A percentile compares a stretch with the other conserved stretches of the same genome.
Conservation (phyloP, 2,113 vertebrate genomes). For the Rana temporaria region DNA sequence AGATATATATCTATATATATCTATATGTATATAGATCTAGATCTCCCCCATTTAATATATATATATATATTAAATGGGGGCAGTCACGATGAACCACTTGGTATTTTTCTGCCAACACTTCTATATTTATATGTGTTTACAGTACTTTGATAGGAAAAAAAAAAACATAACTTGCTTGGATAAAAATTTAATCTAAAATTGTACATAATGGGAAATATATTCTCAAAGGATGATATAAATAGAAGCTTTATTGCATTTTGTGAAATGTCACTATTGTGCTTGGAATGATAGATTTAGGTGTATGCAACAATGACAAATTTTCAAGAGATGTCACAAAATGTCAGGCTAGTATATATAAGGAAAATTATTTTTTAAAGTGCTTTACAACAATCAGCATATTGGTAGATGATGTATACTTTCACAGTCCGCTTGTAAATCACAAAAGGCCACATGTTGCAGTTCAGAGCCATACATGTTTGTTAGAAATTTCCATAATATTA, state of each 20-base stretch:
- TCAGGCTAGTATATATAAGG: conserved; percentile 46
- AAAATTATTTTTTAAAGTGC: conserved; percentile 51
- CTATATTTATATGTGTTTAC: too few relatives aligned
- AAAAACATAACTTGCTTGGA: conserved; percentile 25
- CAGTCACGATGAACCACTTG: too few relatives aligned
- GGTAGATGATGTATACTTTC: conserved; percentile 31
- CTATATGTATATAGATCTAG: too few relatives aligned
- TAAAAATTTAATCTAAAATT: conserved; percentile 35
- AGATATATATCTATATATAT: too few relatives aligned
- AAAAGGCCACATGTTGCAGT: background rate
- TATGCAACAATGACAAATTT: conserved; percentile 55
- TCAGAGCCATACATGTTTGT: background rate
- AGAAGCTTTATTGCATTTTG: conserved; percentile 49
- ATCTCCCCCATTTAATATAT: too few relatives aligned
- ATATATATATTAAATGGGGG: too few relatives aligned
- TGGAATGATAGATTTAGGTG: conserved; percentile 53
- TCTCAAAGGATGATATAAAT: conserved; percentile 32
- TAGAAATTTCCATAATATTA: background rate
- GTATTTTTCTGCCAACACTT: too few relatives aligned
- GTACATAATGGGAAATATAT: conserved; percentile 34
- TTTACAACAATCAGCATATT: conserved; percentile 44
- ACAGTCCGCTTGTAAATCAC: background rate
- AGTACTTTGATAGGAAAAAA: background rate
- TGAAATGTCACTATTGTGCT: conserved; percentile 38
- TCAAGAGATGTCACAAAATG: conserved; percentile 49